A percentile compares a stretch with the other conserved stretches of the same genome.
Evolutionary conservation across 1,140 invertebrate genomes (phyloP).

Genomic region (Drosophila navojoa): DNA sequence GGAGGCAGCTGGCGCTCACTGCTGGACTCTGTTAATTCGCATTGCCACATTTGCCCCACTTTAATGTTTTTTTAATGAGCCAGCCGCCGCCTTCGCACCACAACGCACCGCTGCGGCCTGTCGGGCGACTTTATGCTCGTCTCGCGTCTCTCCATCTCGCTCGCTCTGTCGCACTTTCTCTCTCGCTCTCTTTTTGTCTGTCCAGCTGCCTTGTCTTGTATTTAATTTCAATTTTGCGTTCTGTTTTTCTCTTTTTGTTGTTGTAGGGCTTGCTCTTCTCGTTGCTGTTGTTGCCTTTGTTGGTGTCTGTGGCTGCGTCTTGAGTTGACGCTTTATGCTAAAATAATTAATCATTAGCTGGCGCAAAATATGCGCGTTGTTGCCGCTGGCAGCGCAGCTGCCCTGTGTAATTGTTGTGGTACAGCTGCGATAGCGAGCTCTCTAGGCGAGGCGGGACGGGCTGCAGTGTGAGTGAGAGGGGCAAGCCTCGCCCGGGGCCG

Average conservation of each 20-base stretch:
- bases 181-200: constrained; percentile 25
- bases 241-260: neutral
- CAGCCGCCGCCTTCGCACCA: constrained; percentile 17
- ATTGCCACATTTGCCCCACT: constrained; percentile 56
- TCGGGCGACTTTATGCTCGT: constrained; percentile 10
- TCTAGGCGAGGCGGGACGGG: neutral
- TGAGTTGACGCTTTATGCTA: constrained; percentile 81
- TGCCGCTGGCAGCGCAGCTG: constrained; percentile 49
- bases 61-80: constrained; percentile 82
- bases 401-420: constrained; percentile 74
- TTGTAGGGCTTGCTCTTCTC: constrained; percentile 1
- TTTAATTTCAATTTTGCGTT: constrained; percentile 72
- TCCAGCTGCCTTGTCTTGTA: constrained; percentile 58
- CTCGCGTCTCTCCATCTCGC: too few species aligned
- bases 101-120: constrained; percentile 42
- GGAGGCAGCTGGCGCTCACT: neutral
- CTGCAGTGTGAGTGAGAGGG: too few species aligned
- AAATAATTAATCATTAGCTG: constrained; percentile 81
- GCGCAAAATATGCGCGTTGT: constrained; percentile 70
- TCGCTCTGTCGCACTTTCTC: neutral
- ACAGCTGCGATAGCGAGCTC: neutral
- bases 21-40: constrained; percentile 42
- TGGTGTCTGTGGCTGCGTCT: constrained; percentile 49
- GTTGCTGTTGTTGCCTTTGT: constrained; percentile 1
- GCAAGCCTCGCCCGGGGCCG: neutral